These are phyloP conservation scores for Pseudococcus jackbeardsleyi DNA, from an alignment of 2,888 invertebrate genomes.

Conservation along the genomic window DNA sequence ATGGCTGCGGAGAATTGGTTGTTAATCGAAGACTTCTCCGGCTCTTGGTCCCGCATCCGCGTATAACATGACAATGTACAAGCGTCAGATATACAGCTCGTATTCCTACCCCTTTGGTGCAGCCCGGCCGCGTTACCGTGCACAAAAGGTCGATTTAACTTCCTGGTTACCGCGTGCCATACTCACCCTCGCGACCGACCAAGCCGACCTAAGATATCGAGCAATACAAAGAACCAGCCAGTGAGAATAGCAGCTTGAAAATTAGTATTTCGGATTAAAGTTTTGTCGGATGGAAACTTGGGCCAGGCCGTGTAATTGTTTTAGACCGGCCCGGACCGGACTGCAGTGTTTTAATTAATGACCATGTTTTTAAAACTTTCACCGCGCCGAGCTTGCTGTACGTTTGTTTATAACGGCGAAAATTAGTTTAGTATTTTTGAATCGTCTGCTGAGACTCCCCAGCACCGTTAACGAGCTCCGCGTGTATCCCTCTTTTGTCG, in stretches of 20 bases:
- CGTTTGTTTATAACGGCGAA: slow-evolving; percentile 20
- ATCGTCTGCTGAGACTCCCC: neutral
- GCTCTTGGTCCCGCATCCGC: neutral
- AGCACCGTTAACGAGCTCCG: slow-evolving; percentile 31
- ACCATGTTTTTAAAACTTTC: slow-evolving; percentile 22
- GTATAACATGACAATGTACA: slow-evolving; percentile 19
- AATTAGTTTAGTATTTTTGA: slow-evolving; percentile 41
- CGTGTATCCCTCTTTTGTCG: neutral
- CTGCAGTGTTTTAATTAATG: slow-evolving; percentile 38
- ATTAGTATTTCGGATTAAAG: slow-evolving; percentile 57
- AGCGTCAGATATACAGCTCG: neutral
- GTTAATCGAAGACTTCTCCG: slow-evolving; percentile 27
- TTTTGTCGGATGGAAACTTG: slow-evolving; percentile 14
- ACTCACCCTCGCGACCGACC: neutral
- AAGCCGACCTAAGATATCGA: slow-evolving; percentile 19
- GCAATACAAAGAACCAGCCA: neutral
- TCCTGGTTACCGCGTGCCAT: slow-evolving; percentile 55
- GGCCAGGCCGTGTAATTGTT: neutral
- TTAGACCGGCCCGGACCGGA: slow-evolving; percentile 22
- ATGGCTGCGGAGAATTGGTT: neutral
- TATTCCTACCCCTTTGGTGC: neutral
- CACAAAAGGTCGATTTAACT: slow-evolving; percentile 64
- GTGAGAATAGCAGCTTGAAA: slow-evolving; percentile 49
- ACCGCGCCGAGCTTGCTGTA: neutral
- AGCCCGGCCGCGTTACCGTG: neutral